phyloP scores from a whole-genome alignment of 2,113 vertebrate species.

The Platichthys stellatus region DNA sequence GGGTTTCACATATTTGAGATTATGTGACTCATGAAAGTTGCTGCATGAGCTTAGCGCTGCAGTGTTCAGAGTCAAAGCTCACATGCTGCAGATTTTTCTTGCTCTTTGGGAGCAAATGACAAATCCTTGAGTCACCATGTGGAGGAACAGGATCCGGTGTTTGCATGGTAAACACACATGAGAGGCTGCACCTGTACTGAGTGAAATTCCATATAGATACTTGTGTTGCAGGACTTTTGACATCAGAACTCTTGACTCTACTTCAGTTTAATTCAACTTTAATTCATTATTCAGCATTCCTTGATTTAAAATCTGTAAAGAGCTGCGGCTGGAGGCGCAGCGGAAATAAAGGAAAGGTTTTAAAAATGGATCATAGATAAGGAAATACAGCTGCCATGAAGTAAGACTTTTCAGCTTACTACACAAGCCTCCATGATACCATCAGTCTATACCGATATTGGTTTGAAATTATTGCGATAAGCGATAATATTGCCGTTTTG shows the following conservation, averaged over 20 bases:
- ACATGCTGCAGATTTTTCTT: not conserved
- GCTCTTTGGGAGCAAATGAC: constrained; percentile 8
- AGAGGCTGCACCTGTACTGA: not conserved
- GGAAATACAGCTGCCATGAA: no score
- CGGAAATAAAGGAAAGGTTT: no score
- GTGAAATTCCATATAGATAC: not conserved
- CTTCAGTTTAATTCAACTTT: no score
- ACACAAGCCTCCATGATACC: not conserved
- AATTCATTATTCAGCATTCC: no score
- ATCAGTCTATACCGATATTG: not conserved
- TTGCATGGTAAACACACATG: constrained; percentile 19
- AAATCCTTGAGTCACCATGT: constrained; percentile 10
- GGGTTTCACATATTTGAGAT: not conserved
- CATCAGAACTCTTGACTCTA: no score
- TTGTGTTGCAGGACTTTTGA: no score
- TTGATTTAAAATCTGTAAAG: no score
- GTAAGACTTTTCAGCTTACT: not conserved
- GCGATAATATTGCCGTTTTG: no score
- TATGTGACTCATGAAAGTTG: constrained; percentile 15
- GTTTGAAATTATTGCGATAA: no score
- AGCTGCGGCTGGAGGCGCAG: no score
- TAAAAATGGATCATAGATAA: no score
- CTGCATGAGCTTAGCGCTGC: not conserved
- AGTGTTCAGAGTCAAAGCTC: not conserved
- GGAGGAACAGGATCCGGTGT: constrained; percentile 19